These are phyloP conservation scores for Temnothorax longispinosus DNA, from an alignment of 1,140 invertebrate species.

Conservation along the genomic window DNA sequence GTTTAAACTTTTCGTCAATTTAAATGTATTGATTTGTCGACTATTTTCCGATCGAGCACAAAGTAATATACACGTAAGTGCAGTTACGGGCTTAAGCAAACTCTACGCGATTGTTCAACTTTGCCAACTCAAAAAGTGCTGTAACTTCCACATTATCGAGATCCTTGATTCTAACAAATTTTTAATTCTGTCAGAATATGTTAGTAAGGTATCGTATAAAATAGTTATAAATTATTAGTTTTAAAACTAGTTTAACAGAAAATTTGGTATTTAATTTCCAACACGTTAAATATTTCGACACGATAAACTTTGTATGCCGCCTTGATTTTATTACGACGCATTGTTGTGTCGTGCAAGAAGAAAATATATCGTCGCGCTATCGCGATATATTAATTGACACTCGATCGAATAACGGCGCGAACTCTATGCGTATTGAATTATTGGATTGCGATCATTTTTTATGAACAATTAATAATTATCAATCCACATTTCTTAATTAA, in stretches of 20 bases:
- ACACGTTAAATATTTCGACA: not conserved
- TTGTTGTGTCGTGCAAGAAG: not conserved
- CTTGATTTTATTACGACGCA: not conserved
- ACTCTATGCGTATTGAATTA: not conserved
- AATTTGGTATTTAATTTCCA: not conserved
- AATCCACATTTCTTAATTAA: not conserved
- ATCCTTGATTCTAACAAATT: not conserved
- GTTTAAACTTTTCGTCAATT: conserved; percentile 8
- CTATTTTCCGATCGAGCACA: not conserved
- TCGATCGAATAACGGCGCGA: not conserved
- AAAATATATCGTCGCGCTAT: not conserved
- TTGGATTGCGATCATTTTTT: not conserved
- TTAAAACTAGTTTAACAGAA: not conserved
- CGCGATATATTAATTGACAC: not conserved
- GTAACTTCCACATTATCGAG: conserved; percentile 1
- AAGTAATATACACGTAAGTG: conserved; percentile 11
- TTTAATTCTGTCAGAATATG: not conserved
- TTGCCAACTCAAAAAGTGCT: conserved; percentile 5
- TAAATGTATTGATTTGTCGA: not conserved
- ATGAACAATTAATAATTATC: not conserved
- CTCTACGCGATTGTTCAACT: not conserved
- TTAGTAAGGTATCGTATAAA: not conserved
- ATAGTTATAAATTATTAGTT: not conserved
- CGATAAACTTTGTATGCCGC: not conserved
- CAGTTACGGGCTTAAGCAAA: not conserved